Evolutionary conservation across 1,140 invertebrate species (phyloP), one percentile per base, ranked within the genome.

Genomic region (Trichogramma pretiosum): DNA sequence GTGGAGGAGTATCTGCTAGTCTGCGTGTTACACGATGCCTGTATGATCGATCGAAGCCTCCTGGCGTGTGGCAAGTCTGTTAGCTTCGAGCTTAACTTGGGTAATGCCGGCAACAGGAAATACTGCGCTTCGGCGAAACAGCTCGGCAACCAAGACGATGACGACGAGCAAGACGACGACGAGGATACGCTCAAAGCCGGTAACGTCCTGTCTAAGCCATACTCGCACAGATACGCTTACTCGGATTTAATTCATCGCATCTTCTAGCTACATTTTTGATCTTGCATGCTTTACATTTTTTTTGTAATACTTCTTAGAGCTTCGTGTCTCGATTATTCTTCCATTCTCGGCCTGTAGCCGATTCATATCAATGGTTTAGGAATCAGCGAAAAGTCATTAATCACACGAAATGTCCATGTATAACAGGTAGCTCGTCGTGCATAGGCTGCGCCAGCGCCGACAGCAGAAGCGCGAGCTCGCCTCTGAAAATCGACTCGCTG

Each of bases 51-150:
- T 56, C 62, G 69, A n/a, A 55, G 43, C 45, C 56, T 58, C 46
- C 67, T 65, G 9, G 50, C 50, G 28, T 56, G 50, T 13, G 35
- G 41, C 5, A 69, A 67, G 50, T 48, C 58, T 14, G 62, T 69
- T 24, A 61, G 53, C 45, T 69, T 70, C 37, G 68, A 71, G 52
- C 56, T 71, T 43, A 70, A 61, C 54, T 40, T 72, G 5, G 70
- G 68, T 1, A 72, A 72, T 40, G 57, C 60, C 11, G 68, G 68
- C 13, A n/a, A n/a, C n/a, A n/a, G n/a, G n/a, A n/a, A n/a, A 30
- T 30, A 30, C 28, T 30, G 28, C 28, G 9, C 28, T n/a, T n/a
- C n/a, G n/a, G n/a, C n/a, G n/a, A n/a, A n/a, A n/a, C n/a, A 45
- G 21, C 39, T 47, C 11, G 19, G 30, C 32, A 37, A 37, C 14